Conservation (phyloP, 2,797 vertebrate species). For the Artibeus jamaicensis region DNA sequence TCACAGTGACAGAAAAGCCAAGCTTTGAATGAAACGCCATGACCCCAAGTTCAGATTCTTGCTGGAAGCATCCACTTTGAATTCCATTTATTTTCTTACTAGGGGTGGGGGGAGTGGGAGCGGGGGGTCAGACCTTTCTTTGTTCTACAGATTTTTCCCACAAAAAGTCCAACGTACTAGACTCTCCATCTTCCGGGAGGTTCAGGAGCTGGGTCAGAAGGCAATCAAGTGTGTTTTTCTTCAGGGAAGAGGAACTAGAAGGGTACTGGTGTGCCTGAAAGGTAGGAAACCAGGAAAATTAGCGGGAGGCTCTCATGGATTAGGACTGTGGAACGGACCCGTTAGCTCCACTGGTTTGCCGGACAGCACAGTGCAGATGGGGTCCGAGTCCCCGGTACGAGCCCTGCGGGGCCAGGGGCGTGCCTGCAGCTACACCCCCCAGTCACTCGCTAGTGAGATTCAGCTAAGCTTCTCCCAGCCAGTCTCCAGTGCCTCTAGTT, state of each 20-base stretch:
- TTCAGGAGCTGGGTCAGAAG: not conserved
- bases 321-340: not conserved
- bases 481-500: not conserved
- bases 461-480: not conserved
- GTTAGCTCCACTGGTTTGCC: not conserved
- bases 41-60: not conserved
- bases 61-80: not conserved
- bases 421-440: rapidly evolving
- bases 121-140: not conserved
- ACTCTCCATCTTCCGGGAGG: not conserved
- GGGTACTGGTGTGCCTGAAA: rapidly evolving
- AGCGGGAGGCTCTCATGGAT: rapidly evolving
- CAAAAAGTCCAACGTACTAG: not conserved
- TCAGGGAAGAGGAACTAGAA: not conserved
- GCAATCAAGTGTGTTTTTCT: not conserved
- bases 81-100: not conserved
- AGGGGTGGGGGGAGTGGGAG: not conserved
- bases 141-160: not conserved
- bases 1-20: not conserved
- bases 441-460: not conserved
- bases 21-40: conserved; percentile 17
- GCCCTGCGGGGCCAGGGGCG: not conserved
- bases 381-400: not conserved
- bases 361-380: rapidly evolving
- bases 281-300: no score